These are phyloP conservation scores for Strix aluco DNA, from an alignment of 2,113 vertebrate species.

Conservation along the genomic window DNA sequence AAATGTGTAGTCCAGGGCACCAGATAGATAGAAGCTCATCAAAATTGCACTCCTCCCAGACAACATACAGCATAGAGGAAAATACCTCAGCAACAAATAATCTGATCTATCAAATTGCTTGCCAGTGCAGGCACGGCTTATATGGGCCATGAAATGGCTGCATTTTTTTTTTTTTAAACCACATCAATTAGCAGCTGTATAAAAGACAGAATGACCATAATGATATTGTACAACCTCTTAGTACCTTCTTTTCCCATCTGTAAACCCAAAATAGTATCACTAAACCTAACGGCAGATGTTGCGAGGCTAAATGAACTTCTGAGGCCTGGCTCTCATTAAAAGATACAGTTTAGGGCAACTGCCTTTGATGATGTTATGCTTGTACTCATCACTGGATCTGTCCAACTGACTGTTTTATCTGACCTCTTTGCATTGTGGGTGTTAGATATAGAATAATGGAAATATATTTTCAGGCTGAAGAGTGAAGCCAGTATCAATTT, in stretches of 20 bases:
- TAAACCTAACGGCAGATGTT: neutral
- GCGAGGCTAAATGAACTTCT: neutral
- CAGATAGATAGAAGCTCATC: neutral
- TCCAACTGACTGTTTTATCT: neutral
- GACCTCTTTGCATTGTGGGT: neutral
- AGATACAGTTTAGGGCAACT: neutral
- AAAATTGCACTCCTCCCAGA: neutral
- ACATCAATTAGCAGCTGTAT: neutral
- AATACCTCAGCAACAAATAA: neutral
- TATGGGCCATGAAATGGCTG: neutral
- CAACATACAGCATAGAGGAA: neutral
- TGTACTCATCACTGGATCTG: neutral
- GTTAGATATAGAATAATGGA: neutral
- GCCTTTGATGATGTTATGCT: neutral
- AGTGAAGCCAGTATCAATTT: neutral
- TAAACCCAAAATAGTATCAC: neutral
- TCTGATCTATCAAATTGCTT: neutral
- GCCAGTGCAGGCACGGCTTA: neutral
- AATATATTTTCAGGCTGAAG: neutral
- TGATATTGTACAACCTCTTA: neutral
- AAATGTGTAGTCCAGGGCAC: fast-evolving
- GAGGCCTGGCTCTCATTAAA: neutral
- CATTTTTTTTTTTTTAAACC: neutral
- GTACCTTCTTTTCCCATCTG: neutral
- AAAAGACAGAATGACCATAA: neutral